A percentile compares a stretch with the other conserved stretches of the same genome.
These are phyloP conservation scores for Drosophila baimaii DNA, from an alignment of 1,140 invertebrate species.

Conservation along the genomic window DNA sequence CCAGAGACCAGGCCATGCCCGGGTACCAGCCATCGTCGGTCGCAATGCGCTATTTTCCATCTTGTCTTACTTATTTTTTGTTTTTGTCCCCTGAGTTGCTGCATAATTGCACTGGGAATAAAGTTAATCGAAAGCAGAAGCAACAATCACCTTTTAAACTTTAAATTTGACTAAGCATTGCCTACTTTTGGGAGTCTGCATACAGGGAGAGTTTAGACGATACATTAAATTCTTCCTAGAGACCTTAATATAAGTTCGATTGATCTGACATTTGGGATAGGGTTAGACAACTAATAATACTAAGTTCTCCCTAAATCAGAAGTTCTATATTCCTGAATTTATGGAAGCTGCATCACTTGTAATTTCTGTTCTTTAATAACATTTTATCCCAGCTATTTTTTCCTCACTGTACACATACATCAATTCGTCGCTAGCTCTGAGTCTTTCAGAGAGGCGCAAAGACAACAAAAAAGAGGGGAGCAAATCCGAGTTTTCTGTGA, in stretches of 20 bases:
- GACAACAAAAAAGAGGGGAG: slow-evolving; percentile 14
- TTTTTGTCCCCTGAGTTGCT: slow-evolving; percentile 50
- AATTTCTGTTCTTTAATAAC: not conserved
- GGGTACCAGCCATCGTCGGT: slow-evolving; percentile 28
- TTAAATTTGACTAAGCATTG: not conserved
- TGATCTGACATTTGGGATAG: not conserved
- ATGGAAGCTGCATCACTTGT: not conserved
- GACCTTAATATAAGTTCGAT: not conserved
- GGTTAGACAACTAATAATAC: not conserved
- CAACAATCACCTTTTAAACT: no score
- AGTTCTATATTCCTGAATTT: no score
- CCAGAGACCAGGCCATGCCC: slow-evolving; percentile 22
- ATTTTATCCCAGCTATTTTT: not conserved
- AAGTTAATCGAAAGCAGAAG: no score
- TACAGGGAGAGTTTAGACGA: not conserved
- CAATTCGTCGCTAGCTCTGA: slow-evolving; percentile 61
- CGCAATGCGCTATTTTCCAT: slow-evolving; percentile 54
- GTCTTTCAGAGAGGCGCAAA: slow-evolving; percentile 13
- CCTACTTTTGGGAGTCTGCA: not conserved
- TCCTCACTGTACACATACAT: slow-evolving; percentile 51
- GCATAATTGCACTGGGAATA: slow-evolving; percentile 23
- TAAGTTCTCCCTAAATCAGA: not conserved
- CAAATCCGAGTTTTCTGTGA: slow-evolving; percentile 45
- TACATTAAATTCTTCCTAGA: not conserved
- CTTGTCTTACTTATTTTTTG: slow-evolving; percentile 24